Base-by-base conservation (phyloP, 2,113 vertebrate species). In the western clawed frog (Xenopus tropicalis) region DNA sequence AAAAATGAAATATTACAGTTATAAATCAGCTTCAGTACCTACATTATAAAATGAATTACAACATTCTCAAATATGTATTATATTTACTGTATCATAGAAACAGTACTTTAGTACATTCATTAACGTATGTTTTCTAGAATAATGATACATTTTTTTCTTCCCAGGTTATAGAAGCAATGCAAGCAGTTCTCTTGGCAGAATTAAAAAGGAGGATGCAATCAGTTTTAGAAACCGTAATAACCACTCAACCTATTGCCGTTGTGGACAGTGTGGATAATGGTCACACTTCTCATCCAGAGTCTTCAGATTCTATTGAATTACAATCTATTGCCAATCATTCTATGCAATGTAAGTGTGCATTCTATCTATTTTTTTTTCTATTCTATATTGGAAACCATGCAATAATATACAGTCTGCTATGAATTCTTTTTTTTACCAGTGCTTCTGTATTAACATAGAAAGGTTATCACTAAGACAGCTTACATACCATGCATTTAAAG, bases 171-270 rank as follows among this genome's bases (percentile, higher is more conserved):
- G 90, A 91, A 73, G 89, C 85, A 46, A 86, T 90, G 66, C 91
- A 92, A 79, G 91, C 91, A 0, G 83, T 84, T 70, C 82, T 93
- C n/a, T 72, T 92, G 82, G 87, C 87, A 0, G 91, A 93, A 86
- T 80, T 90, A 73, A 85, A 85, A 11, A 85, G 82, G 67, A 79
- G 80, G 66, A 0, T 86, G 79, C 81, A 77, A 56, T 72, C 66
- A 52, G 72, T 79, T 73, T 83, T 71, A 70, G 80, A 66, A 42
- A 76, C 0, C 0, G 10, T 74, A 16, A 22, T 78, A 23, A 77
- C 42, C 37, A 61, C 70, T 24, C 81, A 83, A 22, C 73, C 66
- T 0, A 3, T 62, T 29, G 48, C 74, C 11, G 0, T 2, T 10
- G 54, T n/a, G 17, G 72, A 83, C 48, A 82, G 72, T 44, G 71